Percentiles rank a stretch among this genome's conserved stretches.
phyloP scores from a whole-genome alignment of 2,888 invertebrate genomes.

The Ischnus inquisitorius region DNA sequence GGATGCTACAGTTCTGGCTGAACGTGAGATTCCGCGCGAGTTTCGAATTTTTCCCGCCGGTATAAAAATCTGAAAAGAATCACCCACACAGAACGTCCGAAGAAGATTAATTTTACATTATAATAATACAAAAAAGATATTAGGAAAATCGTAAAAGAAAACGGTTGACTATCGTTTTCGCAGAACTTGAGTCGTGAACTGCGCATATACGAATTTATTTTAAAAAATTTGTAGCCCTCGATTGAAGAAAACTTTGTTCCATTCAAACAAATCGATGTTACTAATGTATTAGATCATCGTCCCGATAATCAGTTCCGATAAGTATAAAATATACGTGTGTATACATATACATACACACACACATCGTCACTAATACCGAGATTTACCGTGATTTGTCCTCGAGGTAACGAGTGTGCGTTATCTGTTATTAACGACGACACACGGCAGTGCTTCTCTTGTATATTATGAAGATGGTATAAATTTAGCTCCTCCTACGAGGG shows the following conservation, averaged over 20 bases:
- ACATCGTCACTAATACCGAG: not conserved
- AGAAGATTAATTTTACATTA: no score
- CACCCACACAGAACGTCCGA: no score
- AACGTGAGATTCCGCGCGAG: no score
- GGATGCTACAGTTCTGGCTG: no score
- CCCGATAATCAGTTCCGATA: not conserved
- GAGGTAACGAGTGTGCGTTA: constrained; percentile 32
- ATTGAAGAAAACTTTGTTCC: not conserved
- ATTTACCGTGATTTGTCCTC: constrained; percentile 43
- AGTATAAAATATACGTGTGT: not conserved
- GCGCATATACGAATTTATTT: no score
- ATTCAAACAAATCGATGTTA: not conserved
- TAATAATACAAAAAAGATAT: no score
- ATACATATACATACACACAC: not conserved
- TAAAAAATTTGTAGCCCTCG: no score
- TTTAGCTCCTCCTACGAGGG: constrained; percentile 8
- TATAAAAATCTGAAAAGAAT: no score
- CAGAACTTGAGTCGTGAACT: no score
- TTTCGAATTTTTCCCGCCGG: no score
- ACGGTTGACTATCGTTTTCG: no score
- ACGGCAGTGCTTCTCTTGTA: not conserved
- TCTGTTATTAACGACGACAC: constrained; percentile 38
- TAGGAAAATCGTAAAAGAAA: no score
- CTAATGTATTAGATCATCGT: not conserved
- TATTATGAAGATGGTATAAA: not conserved